Evolutionary conservation across 2,888 invertebrate species (phyloP).

Genomic region (Marronus borbonicus): DNA sequence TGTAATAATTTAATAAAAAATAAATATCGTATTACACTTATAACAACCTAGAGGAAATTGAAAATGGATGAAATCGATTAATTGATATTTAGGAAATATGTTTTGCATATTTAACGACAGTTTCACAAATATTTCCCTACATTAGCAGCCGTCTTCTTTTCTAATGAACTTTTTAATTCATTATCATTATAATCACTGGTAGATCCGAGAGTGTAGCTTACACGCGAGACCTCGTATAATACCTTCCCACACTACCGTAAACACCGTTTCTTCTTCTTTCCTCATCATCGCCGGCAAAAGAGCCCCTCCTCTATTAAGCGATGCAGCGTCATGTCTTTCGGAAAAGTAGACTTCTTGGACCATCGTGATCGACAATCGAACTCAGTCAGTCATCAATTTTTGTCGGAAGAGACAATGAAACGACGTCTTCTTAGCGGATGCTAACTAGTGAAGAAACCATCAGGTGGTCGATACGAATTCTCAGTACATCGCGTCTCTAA

Average conservation of each 20-base stretch:
- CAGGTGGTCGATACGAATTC: conserved; percentile 20
- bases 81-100: too few species aligned
- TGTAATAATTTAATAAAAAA: too few species aligned
- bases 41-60: too few species aligned
- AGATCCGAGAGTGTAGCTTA: too few species aligned
- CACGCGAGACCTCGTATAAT: background rate
- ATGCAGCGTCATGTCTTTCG: conserved; percentile 28
- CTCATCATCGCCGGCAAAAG: conserved; percentile 8
- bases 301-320: conserved; percentile 30
- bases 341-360: conserved; percentile 46
- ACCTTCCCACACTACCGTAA: conserved; percentile 47
- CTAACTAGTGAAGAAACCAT: conserved; percentile 7
- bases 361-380: conserved; percentile 27
- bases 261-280: conserved; percentile 37
- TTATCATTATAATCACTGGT: too few species aligned
- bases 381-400: conserved; percentile 39
- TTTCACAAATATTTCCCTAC: too few species aligned
- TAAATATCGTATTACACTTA: too few species aligned
- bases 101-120: too few species aligned
- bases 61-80: too few species aligned
- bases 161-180: too few species aligned
- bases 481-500: conserved; percentile 1
- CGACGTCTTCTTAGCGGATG: conserved; percentile 23
- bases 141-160: too few species aligned
- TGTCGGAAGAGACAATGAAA: conserved; percentile 35